These are phyloP conservation scores for Dolomedes plantarius DNA, from an alignment of 2,888 invertebrate genomes.

Conservation along the genomic window DNA sequence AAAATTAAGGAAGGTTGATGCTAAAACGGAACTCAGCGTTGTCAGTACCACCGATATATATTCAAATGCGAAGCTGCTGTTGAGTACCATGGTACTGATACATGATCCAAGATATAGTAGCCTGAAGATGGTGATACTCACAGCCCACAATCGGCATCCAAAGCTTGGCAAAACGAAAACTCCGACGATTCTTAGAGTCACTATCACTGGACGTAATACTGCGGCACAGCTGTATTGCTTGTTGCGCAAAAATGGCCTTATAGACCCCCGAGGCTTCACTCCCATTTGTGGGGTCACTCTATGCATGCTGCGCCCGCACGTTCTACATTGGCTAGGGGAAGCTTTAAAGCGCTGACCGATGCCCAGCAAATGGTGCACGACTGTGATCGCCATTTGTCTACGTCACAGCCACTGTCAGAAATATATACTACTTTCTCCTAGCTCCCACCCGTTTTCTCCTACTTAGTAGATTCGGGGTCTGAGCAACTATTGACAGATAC, in stretches of 20 bases:
- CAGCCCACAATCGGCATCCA: slow-evolving; percentile 54
- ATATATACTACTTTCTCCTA: not conserved
- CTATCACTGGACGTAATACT: slow-evolving; percentile 50
- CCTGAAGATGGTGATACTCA: slow-evolving; percentile 41
- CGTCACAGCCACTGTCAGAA: slow-evolving; percentile 13
- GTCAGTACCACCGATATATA: slow-evolving; percentile 67
- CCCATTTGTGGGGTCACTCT: slow-evolving; percentile 39
- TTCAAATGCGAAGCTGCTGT: slow-evolving; percentile 61
- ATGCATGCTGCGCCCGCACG: slow-evolving; percentile 45
- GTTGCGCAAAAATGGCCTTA: slow-evolving; percentile 1
- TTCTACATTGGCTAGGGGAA: slow-evolving; percentile 30
- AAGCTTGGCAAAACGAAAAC: slow-evolving; percentile 41
- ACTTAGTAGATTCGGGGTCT: slow-evolving; percentile 43
- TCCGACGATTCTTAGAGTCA: slow-evolving; percentile 46
- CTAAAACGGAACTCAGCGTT: slow-evolving; percentile 46
- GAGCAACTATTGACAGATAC: slow-evolving; percentile 65
- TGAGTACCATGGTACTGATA: slow-evolving; percentile 59
- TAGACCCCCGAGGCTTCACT: slow-evolving; percentile 21
- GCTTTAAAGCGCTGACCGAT: slow-evolving; percentile 23
- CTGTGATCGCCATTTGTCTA: slow-evolving; percentile 52
- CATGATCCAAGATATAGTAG: slow-evolving; percentile 55
- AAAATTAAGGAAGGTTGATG: slow-evolving; percentile 41
- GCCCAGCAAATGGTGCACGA: slow-evolving; percentile 66
- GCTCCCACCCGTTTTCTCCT: not conserved
- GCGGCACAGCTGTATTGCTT: slow-evolving; percentile 53